These are phyloP conservation scores for cattle (Bos taurus) DNA, from an alignment of 2,113 vertebrate genomes.

Conservation along the genomic window ARS-UCD2.0 NC_037350.1:41858001-41858500, in stretches of 20 bases:
- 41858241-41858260: neutral
- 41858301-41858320: neutral
- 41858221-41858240: neutral
- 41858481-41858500: neutral
- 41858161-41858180: neutral
- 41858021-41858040: slow-evolving; percentile 31
- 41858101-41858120: neutral
- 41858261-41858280: slow-evolving; percentile 10
- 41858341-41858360: neutral
- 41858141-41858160: neutral
- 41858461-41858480: neutral
- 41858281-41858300: neutral
- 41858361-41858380: neutral
- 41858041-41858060: neutral
- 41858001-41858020: neutral
- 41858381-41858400: neutral
- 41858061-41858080: slow-evolving; percentile 7
- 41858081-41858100: neutral
- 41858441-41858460: neutral
- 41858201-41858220: slow-evolving; percentile 3
- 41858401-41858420: neutral
- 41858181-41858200: neutral
- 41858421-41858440: neutral
- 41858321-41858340: neutral
- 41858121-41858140: neutral